phyloP scores from a whole-genome alignment of 2,888 invertebrate genomes.

The Deilephila porcellus region DNA sequence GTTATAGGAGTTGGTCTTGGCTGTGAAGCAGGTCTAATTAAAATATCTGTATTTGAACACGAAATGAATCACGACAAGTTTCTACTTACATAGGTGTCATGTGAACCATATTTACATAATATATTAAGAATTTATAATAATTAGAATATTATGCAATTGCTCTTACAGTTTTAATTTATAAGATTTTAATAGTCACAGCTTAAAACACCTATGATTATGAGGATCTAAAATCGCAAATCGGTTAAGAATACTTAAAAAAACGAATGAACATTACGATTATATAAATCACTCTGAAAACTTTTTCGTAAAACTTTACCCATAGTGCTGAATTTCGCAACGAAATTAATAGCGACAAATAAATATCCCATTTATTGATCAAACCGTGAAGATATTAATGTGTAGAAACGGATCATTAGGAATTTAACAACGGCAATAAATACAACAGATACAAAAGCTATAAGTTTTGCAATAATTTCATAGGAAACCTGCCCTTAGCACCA shows the following conservation, averaged over 20 bases:
- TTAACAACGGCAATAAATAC: constrained; percentile 51
- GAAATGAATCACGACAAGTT: no score
- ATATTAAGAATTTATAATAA: no score
- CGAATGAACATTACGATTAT: background rate
- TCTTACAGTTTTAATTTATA: no score
- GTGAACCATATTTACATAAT: no score
- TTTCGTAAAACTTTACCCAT: background rate
- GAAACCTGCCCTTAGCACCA: constrained; percentile 60
- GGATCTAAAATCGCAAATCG: no score
- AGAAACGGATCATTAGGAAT: constrained; percentile 28
- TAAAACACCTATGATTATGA: no score
- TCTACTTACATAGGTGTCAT: no score
- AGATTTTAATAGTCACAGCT: no score
- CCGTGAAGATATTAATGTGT: constrained; percentile 14
- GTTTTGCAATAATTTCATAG: constrained; percentile 62
- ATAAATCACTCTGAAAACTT: background rate
- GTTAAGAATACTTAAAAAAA: no score
- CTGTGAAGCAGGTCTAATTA: background rate
- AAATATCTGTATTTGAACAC: background rate
- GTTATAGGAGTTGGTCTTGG: background rate
- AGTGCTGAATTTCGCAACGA: background rate
- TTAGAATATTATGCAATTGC: no score
- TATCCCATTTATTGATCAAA: constrained; percentile 9
- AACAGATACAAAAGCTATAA: constrained; percentile 45
- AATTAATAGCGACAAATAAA: constrained; percentile 1